Percentiles rank a stretch among this genome's conserved stretches.
Evolutionary conservation across 2,888 invertebrate species (phyloP).

Genomic region (Schizaphis graminum): DNA sequence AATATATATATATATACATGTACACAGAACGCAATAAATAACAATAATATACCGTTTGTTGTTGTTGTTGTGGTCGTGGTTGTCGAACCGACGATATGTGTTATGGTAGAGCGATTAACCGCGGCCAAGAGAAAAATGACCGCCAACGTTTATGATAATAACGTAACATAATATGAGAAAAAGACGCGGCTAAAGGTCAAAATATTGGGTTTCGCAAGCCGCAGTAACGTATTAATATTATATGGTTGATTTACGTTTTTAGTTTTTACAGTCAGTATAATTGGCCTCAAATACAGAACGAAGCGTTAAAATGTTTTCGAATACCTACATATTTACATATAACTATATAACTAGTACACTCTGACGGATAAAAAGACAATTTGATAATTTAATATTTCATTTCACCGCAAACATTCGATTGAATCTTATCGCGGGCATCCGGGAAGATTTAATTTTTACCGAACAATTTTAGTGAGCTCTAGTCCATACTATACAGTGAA

Average conservation of each 20-base stretch:
- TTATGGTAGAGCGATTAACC: not conserved
- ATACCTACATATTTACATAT: not conserved
- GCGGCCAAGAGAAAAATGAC: not conserved
- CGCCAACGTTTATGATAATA: not conserved
- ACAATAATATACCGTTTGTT: constrained; percentile 27
- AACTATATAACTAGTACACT: constrained; percentile 10
- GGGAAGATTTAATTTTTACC: not conserved
- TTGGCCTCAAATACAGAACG: not conserved
- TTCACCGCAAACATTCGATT: not conserved
- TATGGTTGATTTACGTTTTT: not conserved
- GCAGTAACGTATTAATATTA: not conserved
- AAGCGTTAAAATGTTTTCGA: not conserved
- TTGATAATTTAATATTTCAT: not conserved
- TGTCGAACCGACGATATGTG: not conserved
- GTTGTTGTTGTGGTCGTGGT: constrained; percentile 22
- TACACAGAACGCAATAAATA: not conserved
- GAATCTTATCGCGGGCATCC: not conserved
- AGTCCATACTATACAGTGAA: not conserved
- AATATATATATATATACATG: not conserved
- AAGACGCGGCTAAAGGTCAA: constrained; percentile 30
- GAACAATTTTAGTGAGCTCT: not conserved
- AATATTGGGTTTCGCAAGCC: constrained; percentile 15
- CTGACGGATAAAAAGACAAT: not conserved
- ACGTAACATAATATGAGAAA: not conserved
- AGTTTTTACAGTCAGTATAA: not conserved